Evolutionary conservation across 2,113 vertebrate genomes (phyloP).

Genomic region (Columbina picui): DNA sequence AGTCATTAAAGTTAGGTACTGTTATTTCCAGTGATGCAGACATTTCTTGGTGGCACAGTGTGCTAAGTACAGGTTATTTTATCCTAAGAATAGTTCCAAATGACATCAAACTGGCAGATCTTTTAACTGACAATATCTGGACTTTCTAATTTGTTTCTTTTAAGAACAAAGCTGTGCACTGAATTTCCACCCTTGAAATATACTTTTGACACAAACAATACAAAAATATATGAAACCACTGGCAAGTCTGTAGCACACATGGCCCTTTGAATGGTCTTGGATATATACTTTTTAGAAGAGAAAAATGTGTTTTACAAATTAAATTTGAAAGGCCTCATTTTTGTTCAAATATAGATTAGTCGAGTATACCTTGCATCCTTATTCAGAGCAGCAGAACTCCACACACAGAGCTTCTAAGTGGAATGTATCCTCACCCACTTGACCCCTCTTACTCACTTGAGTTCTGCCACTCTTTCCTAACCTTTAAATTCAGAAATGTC

Average conservation of each 20-base stretch:
- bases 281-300: neutral
- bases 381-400: neutral
- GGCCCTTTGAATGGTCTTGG: neutral
- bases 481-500: neutral
- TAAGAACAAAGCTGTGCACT: neutral
- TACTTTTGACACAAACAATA: neutral
- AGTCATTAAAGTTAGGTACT: neutral
- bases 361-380: neutral
- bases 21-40: neutral
- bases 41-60: neutral
- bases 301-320: neutral
- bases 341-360: neutral
- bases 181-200: neutral
- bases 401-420: neutral
- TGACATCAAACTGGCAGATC: neutral
- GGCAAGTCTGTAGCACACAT: neutral
- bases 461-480: neutral
- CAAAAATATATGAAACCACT: neutral
- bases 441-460: neutral
- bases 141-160: neutral
- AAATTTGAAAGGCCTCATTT: neutral
- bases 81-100: neutral
- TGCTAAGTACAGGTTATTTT: slow-evolving; percentile 12
- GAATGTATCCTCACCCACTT: neutral
- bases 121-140: neutral